Evolutionary conservation across 2,888 invertebrate genomes (phyloP), one percentile per base, ranked within the genome.

Genomic region (Apodemia zela): DNA sequence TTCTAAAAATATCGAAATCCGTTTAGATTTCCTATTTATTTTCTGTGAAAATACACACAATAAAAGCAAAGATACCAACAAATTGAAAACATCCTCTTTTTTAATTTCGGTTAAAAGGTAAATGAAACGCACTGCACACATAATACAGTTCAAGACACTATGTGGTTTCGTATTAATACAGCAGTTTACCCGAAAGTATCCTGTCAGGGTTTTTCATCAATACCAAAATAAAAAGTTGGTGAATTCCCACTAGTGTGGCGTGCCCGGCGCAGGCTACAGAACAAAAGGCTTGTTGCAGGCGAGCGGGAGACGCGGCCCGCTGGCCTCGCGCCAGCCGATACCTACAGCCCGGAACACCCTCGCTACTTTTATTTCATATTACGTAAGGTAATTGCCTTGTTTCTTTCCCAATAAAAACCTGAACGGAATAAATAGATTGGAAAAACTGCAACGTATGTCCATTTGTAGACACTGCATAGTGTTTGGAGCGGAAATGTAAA

Each of bases 301-400:
- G 51, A 25, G 51, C 18, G 21, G 18, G 49, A 0, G 49, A 10
- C 18, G 58, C 54, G 59, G 45, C 45, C 57, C 38, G 15, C 64
- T 67, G 66, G 66, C 66, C n/a, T 57, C 18, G 13, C 54, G 66
- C 66, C 66, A 66, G 57, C 45, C 61, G 62, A 62, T 62, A 59
- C 45, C 42, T 42, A 8, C 21, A 7, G 58, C 57, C 58, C 59
- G 47, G 47, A 62, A 62, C 58, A 25, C 6, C 25, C 21, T 25
- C 54, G 10, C 21, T 25, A 45, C 38, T 58, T 38, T 42, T 17
- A 45, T 18, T 58, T 62, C 59, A 58, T 62, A 62, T 62, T 62
- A 58, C 62, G 62, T 45, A 62, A 62, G 62, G 58, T 62, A 58
- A 62, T 62, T 62, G 62, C 62, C 58, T 54, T 54, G 54, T 25